Conservation (phyloP, 2,888 invertebrate genomes). For the Rhagium mordax region DNA sequence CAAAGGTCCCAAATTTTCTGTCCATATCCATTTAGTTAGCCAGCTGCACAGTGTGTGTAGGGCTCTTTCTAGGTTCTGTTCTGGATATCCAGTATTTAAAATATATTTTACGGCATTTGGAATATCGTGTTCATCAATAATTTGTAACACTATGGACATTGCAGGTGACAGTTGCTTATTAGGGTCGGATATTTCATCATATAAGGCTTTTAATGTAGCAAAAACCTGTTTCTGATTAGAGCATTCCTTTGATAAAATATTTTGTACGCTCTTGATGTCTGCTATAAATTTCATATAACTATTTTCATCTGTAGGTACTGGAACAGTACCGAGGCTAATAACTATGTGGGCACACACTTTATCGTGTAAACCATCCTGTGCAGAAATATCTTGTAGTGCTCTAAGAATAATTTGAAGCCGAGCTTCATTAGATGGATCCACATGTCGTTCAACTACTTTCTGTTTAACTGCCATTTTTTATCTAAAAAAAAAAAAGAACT, state of each 20-base stretch:
- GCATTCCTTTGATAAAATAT: conserved; percentile 64
- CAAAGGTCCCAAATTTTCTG: conserved; percentile 78
- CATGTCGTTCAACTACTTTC: conserved; percentile 71
- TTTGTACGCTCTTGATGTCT: conserved; percentile 64
- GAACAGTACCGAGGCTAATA: conserved; percentile 70
- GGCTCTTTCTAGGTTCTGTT: conserved; percentile 75
- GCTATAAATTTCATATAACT: conserved; percentile 64
- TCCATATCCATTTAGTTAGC: conserved; percentile 77
- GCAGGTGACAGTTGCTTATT: conserved; percentile 74
- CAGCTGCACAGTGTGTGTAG: conserved; percentile 79
- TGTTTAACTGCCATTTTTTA: conserved; percentile 75
- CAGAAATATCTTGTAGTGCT: conserved; percentile 69
- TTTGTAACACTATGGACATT: conserved; percentile 75
- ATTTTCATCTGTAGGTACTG: conserved; percentile 64
- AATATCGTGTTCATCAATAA: conserved; percentile 59
- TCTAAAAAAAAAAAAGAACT: conserved; percentile 29
- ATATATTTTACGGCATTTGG: conserved; percentile 70
- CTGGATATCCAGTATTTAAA: conserved; percentile 65
- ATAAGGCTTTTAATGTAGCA: conserved; percentile 74
- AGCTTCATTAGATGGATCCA: conserved; percentile 68
- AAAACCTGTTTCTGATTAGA: conserved; percentile 71
- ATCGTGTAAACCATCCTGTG: conserved; percentile 69
- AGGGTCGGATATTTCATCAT: conserved; percentile 75
- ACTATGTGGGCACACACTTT: conserved; percentile 73
- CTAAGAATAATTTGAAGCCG: conserved; percentile 72